Evolutionary conservation across 2,113 vertebrate genomes (phyloP).

Genomic region (Pipa parva): DNA sequence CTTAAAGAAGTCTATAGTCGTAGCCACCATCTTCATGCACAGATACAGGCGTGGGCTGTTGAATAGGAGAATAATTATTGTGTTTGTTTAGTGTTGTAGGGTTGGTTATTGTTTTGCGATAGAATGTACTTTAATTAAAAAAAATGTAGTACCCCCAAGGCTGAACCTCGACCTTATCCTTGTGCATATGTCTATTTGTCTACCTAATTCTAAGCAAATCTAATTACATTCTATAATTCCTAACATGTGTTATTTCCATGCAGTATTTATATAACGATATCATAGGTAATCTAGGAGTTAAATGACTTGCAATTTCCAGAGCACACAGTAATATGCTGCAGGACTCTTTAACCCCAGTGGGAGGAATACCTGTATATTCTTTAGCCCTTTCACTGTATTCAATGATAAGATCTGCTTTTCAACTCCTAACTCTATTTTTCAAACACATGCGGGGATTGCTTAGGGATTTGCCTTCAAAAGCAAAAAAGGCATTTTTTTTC

Average conservation of each 20-base stretch:
- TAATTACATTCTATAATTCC: no score
- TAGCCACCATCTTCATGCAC: no score
- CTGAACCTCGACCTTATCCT: no score
- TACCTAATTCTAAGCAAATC: no score
- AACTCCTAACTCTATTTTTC: constrained; percentile 39
- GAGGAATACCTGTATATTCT: not conserved
- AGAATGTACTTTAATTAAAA: no score
- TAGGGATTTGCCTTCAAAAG: constrained; percentile 46
- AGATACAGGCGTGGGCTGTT: no score
- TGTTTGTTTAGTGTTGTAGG: no score
- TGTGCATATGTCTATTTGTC: no score
- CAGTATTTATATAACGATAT: not conserved
- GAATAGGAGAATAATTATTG: no score
- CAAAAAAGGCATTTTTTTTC: not conserved
- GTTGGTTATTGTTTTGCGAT: no score
- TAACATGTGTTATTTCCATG: not conserved
- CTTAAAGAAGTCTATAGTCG: no score
- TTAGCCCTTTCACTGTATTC: constrained; percentile 16
- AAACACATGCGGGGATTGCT: constrained; percentile 39
- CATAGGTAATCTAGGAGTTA: constrained; percentile 9
- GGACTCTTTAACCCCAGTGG: constrained; percentile 14
- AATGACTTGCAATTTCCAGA: constrained; percentile 3
- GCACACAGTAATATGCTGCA: constrained; percentile 13
- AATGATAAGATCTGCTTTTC: constrained; percentile 44
- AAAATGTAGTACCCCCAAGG: no score